Evolutionary conservation across 2,888 invertebrate species (phyloP).

Genomic region (Hirtodrosophila alboralis): DNA sequence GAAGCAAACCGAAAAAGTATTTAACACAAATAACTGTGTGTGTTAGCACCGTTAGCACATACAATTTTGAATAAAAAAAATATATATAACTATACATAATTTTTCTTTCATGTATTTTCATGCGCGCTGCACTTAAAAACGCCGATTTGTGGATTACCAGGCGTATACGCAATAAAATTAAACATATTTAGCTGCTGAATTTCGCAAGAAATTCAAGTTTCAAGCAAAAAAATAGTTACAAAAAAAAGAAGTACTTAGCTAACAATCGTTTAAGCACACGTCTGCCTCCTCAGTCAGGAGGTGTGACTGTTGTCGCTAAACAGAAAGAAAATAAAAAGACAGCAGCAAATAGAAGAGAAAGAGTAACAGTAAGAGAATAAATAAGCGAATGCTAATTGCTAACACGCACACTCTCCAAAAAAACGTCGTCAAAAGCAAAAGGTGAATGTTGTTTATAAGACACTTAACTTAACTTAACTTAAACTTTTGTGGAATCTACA

Average conservation of each 20-base stretch:
- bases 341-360: constrained; percentile 25
- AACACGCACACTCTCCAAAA: constrained; percentile 48
- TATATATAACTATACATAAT: constrained; percentile 18
- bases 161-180: constrained; percentile 70
- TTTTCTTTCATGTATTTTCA: constrained; percentile 38
- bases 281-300: constrained; percentile 71
- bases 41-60: constrained; percentile 24
- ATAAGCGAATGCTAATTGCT: constrained; percentile 69
- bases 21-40: constrained; percentile 35
- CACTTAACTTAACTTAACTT: constrained; percentile 22
- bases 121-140: constrained; percentile 52
- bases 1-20: constrained; percentile 56
- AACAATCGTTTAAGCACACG: constrained; percentile 64
- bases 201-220: constrained; percentile 61
- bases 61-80: constrained; percentile 3
- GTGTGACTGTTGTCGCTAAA: constrained; percentile 71
- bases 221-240: constrained; percentile 7
- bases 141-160: constrained; percentile 82
- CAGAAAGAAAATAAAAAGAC: constrained; percentile 21
- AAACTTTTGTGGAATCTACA: constrained; percentile 1
- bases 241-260: constrained; percentile 24
- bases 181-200: constrained; percentile 40
- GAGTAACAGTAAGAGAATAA: constrained; percentile 19
- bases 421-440: constrained; percentile 76
- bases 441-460: constrained; percentile 67